Base-by-base conservation (phyloP, 1,140 invertebrate genomes). In the Pseudomyrmex gracilis region DNA sequence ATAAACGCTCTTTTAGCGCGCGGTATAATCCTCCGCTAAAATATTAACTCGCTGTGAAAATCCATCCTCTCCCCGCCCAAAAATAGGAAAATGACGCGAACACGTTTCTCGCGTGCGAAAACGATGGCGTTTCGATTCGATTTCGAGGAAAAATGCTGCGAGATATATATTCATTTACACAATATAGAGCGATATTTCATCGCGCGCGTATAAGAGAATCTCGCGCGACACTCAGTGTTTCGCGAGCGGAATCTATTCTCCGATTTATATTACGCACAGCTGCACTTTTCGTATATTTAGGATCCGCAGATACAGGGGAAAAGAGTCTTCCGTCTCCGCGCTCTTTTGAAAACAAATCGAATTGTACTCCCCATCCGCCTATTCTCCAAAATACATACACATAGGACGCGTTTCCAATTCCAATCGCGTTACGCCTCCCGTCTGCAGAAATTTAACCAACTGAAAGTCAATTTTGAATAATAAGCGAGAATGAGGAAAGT, bases 1-100 rank as follows among this genome's bases (percentile, higher is more conserved):
- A 73, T 74, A 74, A 74, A 82, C 57, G 70, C 70, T 82, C 49
- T 74, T 82, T 74, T 74, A 66, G 55, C 58, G 78, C 60, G 15
- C 12, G 57, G 70, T 43, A 55, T 82, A 82, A 82, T 60, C 43
- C 78, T 58, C 68, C 55, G 60, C 47, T 82, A 66, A 82, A 82
- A 82, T 82, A 83, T 83, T 76, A 76, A 83, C 70, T 76, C 61
- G 73, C 47, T 24, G 51, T 3, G 34, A 15, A 8, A 22, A 15
- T 22, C 34, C 34, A 34, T 5, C 34, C 4, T 34, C 34, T 34
- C 34, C 7, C 34, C 34, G 24, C 2, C 24, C 24, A 5, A 34
- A 34, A 34, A 5, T 7, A 34, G 73, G 61, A 60, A 63, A 49
- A 57, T 34, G 51, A 47, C 51, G 51, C 71, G 24, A 73, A 82